Base-by-base conservation (phyloP, 1,140 invertebrate species). In the Gryon sp. region DNA sequence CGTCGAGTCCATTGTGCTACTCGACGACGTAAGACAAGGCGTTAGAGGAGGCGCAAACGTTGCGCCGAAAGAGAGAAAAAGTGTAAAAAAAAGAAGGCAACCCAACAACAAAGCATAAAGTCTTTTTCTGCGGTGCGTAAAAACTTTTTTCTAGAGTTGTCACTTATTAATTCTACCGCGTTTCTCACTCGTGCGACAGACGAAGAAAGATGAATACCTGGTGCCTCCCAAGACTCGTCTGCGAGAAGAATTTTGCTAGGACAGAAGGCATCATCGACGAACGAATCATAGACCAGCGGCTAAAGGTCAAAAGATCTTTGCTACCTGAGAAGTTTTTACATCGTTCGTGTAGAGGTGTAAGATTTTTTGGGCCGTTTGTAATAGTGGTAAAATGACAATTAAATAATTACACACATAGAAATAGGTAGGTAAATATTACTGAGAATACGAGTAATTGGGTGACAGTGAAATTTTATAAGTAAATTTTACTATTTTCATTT, bases 141-240 rank as follows among this genome's bases (percentile, higher is more conserved):
- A 84, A 84, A 80, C 84, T 83, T 84, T 83, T 82, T n/a, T n/a
- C 74, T 72, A 74, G 76, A 86, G 82, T 85, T 88, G 87, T 87
- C 87, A 87, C 87, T 88, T 88, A 88, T 88, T 88, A 88, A 88
- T 88, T 88, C 86, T 79, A 57, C 76, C 79, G 79, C 79, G 82
- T 80, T n/a, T 84, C 75, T 77, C 63, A 9, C 48, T 60, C 66
- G 48, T 30, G 78, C 68, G 48, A 43, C n/a, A 81, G 75, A 80
- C 66, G 76, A 60, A 63, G 73, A 85, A n/a, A n/a, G 76, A 82
- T 77, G 80, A 83, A 85, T 83, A 85, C 80, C 79, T 59, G 80
- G 78, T 81, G 77, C 70, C 46, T 18, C 55, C 30, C 63, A 55
- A 79, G 73, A 75, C n/a, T n/a, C 78, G 62, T 76, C 45, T 48